Base-by-base conservation (phyloP, 2,888 invertebrate species). In the Hybos culiciformis region DNA sequence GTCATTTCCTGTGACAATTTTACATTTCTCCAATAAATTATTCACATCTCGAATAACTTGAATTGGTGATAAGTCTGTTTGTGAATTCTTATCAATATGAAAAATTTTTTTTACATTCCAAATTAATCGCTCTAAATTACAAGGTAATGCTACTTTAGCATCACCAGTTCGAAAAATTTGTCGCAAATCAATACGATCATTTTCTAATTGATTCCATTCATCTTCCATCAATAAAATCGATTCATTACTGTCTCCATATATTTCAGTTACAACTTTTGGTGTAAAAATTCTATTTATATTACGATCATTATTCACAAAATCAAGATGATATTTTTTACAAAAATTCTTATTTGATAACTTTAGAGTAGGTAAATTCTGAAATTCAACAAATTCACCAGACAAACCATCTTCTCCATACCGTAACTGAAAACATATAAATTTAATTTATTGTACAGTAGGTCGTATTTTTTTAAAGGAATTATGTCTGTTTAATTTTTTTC, bases 91-190 rank as follows among this genome's bases (percentile, higher is more conserved):
- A n/a, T n/a, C n/a, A 46, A 97, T 92, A 59, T 92, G 88, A 73
- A 97, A 97, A 58, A 94, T 93, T 64, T 96, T 97, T 66, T 96
- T 93, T 0, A 93, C 94, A 68, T 97, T 97, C 93, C 94, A 94
- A 58, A 97, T 94, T 83, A 97, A 88, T 55, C 96, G 77, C 59
- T 90, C 84, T 48, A 97, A 72, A 67, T 97, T 97, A 62, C 96
- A 96, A 0, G 97, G 96, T 53, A 96, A 62, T 55, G 93, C 94
- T 41, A 96, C 87, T 65, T 88, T 91, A n/a, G 83, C 85, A 67
- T 93, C 91, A 11, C 93, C 93, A 50, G 83, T 87, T 0, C 94
- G 92, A 70, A 96, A 96, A 56, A 94, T 91, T 63, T 82, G 78
- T 37, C 97, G 71, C 26, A 96, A 67, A 5, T 80, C 75, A 39